Evolutionary conservation across 2,113 vertebrate species (phyloP), one percentile per base, ranked within the genome.

Genomic region (Siniperca chuatsi): DNA sequence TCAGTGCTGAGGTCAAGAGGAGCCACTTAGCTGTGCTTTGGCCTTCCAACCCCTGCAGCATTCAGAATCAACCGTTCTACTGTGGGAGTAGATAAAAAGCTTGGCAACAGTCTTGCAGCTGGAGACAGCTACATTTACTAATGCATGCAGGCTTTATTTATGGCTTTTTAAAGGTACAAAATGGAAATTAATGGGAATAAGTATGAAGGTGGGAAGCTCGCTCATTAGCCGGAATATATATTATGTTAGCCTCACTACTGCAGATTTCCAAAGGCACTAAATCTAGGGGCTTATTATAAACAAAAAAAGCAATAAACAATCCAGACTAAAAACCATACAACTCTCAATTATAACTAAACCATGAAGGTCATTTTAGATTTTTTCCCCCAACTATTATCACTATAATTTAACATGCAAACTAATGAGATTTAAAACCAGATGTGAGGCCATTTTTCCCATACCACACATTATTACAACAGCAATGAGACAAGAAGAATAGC

Each of bases 21-120:
- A 95, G 92, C 89, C 92, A 94, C 94, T 95, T 95, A 93, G 90
- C 92, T 78, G 85, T 87, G 90, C 85, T 93, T 89, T 91, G 89
- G 89, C 92, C 93, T 93, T 61, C 76, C 86, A 87, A 90, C 92
- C 90, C 89, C 82, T 74, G 52, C 84, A 90, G 93, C 71, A 35
- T 78, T 93, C 91, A 89, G 85, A 92, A 89, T 89, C 92, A 85
- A 86, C 81, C 58, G 37, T 72, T 91, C 77, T 23, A 83, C 89
- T 70, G 89, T 76, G 89, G 89, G 83, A 92, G 90, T 81, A 87
- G 84, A 92, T 90, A 84, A 91, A 90, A 84, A 67, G 85, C 89
- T 85, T 88, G 85, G 90, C 92, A 88, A 83, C 86, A 60, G 84
- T 81, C 78, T 82, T 69, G 76, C 73, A 89, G 75, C 86, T 64